A percentile compares a stretch with the other conserved stretches of the same genome.
Evolutionary conservation across 2,888 invertebrate species (phyloP).

Genomic region (Parnassius apollo): DNA sequence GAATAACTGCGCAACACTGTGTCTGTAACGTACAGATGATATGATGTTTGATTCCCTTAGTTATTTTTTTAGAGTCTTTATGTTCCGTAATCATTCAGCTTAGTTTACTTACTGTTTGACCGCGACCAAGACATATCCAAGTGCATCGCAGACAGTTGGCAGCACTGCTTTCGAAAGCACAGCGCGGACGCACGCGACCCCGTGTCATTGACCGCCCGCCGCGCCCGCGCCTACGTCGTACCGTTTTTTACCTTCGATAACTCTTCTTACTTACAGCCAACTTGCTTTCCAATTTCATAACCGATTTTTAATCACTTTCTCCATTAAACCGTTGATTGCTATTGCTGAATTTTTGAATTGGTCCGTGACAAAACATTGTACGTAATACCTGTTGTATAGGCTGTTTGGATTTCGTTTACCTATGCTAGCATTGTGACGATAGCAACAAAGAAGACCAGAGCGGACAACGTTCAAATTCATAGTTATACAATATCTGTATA

Average conservation of each 20-base stretch:
- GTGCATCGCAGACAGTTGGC: constrained; percentile 18
- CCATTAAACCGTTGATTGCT: constrained; percentile 20
- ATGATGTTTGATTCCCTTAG: too few species aligned
- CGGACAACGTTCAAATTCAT: too few species aligned
- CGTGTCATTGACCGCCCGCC: constrained; percentile 66
- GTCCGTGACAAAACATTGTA: constrained; percentile 16
- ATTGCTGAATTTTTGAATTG: constrained; percentile 11
- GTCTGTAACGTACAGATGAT: too few species aligned
- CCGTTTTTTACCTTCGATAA: constrained; percentile 31
- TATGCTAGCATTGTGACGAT: constrained; percentile 7
- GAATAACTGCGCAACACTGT: too few species aligned
- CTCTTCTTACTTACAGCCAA: constrained; percentile 18
- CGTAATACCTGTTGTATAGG: constrained; percentile 15
- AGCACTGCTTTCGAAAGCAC: constrained; percentile 42
- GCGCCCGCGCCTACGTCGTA: constrained; percentile 40
- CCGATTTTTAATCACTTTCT: constrained; percentile 30
- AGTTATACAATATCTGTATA: too few species aligned
- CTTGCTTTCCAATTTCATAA: constrained; percentile 29
- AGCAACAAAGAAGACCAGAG: not conserved
- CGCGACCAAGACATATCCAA: constrained; percentile 5
- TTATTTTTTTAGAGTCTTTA: too few species aligned
- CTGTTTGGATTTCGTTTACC: constrained; percentile 32
- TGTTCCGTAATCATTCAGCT: too few species aligned
- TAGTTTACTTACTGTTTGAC: too few species aligned
- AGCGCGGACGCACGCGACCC: constrained; percentile 64